Evolutionary conservation across 1,140 invertebrate species (phyloP).

Genomic region (Drosophila ficusphila): DNA sequence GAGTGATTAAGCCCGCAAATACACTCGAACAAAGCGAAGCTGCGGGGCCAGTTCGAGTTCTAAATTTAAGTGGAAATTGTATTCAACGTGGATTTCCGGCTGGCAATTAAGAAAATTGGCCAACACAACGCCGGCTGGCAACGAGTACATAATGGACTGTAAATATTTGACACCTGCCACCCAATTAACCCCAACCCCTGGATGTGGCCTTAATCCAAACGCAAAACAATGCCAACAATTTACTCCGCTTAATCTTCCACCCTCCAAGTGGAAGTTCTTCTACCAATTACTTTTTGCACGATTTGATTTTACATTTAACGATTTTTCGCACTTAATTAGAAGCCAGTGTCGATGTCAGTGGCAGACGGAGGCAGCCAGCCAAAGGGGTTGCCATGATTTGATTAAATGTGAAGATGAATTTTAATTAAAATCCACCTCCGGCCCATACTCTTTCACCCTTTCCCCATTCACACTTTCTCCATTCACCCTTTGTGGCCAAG

Average conservation of each 20-base stretch:
- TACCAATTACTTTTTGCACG: conserved; percentile 81
- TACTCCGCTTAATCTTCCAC: conserved; percentile 61
- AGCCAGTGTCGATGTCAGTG: conserved; percentile 78
- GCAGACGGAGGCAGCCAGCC: conserved; percentile 39
- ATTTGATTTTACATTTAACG: conserved; percentile 84
- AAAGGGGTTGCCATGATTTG: conserved; percentile 73
- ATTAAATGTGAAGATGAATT: conserved; percentile 84
- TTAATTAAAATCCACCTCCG: conserved; percentile 82
- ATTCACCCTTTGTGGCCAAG: conserved; percentile 28
- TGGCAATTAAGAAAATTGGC: conserved; percentile 75
- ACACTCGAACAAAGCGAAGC: conserved; percentile 15
- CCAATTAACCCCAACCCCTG: conserved; percentile 19
- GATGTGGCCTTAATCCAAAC: conserved; percentile 74
- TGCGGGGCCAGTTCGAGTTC: conserved; percentile 18
- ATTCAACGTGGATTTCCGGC: conserved; percentile 25
- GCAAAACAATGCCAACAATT: conserved; percentile 60
- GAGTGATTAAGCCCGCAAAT: neutral
- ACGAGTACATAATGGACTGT: conserved; percentile 69
- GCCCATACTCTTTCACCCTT: conserved; percentile 2
- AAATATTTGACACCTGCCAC: conserved; percentile 72
- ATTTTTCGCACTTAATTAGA: conserved; percentile 84
- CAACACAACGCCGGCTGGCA: conserved; percentile 27
- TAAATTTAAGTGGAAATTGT: conserved; percentile 24
- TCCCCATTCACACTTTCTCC: neutral
- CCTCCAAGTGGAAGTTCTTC: conserved; percentile 41